Percentiles rank a stretch among this genome's conserved stretches.
Conservation (phyloP, 2,888 invertebrate genomes). For the Pyrrhia umbra region DNA sequence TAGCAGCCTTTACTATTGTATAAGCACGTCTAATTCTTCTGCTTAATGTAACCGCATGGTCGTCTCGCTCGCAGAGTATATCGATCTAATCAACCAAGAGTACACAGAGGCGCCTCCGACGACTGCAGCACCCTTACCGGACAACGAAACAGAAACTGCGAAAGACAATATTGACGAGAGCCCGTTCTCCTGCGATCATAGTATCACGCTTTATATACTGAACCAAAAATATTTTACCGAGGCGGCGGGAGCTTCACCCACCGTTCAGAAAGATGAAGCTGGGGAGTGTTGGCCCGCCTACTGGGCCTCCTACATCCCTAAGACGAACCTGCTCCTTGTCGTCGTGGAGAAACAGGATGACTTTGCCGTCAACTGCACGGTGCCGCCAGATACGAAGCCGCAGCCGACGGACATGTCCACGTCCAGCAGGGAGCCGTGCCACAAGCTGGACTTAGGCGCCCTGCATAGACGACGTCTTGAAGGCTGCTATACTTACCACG, state of each 20-base stretch:
- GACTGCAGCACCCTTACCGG: conserved; percentile 61
- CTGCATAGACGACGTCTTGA: conserved; percentile 92
- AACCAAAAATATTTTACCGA: conserved; percentile 90
- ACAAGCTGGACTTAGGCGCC: conserved; percentile 93
- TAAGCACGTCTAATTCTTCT: conserved; percentile 74
- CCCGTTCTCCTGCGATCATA: conserved; percentile 93
- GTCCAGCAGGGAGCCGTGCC: conserved; percentile 92
- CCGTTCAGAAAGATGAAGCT: conserved; percentile 73
- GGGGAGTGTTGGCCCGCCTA: conserved; percentile 86
- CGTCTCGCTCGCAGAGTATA: conserved; percentile 76
- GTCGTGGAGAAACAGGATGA: conserved; percentile 90
- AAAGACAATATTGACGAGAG: conserved; percentile 83
- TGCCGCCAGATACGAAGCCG: conserved; percentile 91
- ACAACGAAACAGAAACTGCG: conserved; percentile 72
- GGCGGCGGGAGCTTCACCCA: conserved; percentile 74
- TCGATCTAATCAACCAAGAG: conserved; percentile 68
- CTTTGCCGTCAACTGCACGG: conserved; percentile 72
- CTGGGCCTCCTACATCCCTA: conserved; percentile 93
- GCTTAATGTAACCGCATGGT: conserved; percentile 83
- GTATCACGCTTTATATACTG: conserved; percentile 92
- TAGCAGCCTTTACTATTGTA: conserved; percentile 52
- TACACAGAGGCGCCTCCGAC: conserved; percentile 72
- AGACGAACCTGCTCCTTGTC: conserved; percentile 94
- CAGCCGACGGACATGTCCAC: conserved; percentile 77
- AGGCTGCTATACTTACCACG: conserved; percentile 94